These are phyloP conservation scores for Struthidea cinerea DNA, from an alignment of 2,113 vertebrate genomes.

Conservation along the genomic window DNA sequence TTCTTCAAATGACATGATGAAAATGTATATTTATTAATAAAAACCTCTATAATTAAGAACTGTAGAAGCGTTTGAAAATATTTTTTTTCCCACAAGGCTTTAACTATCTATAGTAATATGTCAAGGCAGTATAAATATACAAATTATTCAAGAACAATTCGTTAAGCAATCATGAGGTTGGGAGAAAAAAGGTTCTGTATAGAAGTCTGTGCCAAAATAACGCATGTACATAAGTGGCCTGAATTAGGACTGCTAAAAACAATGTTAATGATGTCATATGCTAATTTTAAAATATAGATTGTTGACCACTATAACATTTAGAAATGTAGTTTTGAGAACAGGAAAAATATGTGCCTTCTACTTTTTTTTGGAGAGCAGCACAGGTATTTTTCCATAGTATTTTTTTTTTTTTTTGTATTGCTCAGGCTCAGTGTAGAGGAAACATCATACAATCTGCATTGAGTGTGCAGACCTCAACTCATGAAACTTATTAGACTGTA, in stretches of 20 bases:
- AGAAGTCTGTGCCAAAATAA: background rate
- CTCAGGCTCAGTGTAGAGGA: background rate
- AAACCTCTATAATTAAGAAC: background rate
- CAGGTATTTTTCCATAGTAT: background rate
- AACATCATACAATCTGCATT: background rate
- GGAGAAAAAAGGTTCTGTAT: background rate
- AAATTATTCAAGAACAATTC: background rate
- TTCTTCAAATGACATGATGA: background rate
- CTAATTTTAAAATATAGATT: background rate
- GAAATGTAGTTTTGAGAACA: background rate
- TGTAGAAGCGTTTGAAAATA: background rate
- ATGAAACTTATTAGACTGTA: constrained; percentile 17
- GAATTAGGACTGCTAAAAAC: background rate
- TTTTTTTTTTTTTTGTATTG: background rate
- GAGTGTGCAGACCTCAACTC: background rate
- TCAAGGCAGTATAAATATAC: background rate
- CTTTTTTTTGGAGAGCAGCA: background rate
- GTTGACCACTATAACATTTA: background rate
- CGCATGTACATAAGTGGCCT: background rate
- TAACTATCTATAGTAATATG: background rate
- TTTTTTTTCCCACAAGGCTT: background rate
- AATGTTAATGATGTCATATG: background rate
- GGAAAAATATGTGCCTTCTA: background rate
- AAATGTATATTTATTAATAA: background rate
- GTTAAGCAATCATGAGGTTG: background rate